These are phyloP conservation scores for Nymphalis polychloros DNA, from an alignment of 2,888 invertebrate genomes.

Conservation along the genomic window DNA sequence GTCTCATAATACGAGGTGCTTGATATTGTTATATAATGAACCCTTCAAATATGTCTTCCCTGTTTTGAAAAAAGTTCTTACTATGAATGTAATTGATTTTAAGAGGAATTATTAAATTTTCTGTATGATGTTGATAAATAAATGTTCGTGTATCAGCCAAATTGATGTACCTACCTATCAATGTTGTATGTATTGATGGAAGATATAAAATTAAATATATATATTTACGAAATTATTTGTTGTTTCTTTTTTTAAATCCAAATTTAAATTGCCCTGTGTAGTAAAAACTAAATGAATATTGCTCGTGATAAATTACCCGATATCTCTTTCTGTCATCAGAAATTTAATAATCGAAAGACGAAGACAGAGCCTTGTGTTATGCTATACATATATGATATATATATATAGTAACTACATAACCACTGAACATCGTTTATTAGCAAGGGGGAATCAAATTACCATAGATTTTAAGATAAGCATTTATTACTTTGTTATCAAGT, in stretches of 20 bases:
- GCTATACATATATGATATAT: too few relatives aligned
- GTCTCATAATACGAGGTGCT: slow-evolving; percentile 48
- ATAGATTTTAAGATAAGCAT: too few relatives aligned
- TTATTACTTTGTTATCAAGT: too few relatives aligned
- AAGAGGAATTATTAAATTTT: slow-evolving; percentile 28
- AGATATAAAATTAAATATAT: slow-evolving; percentile 82
- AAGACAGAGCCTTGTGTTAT: too few relatives aligned
- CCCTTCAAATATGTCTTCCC: slow-evolving; percentile 73
- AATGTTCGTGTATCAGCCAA: slow-evolving; percentile 53
- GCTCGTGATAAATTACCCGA: neutral
- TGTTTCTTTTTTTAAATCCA: slow-evolving; percentile 46
- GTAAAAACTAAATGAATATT: too few relatives aligned
- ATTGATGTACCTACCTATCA: slow-evolving; percentile 65
- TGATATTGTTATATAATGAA: slow-evolving; percentile 56
- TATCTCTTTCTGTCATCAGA: neutral
- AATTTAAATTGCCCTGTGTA: too few relatives aligned
- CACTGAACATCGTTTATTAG: too few relatives aligned
- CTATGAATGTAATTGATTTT: slow-evolving; percentile 29
- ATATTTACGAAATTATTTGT: slow-evolving; percentile 78
- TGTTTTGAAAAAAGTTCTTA: slow-evolving; percentile 39
- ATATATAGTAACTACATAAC: too few relatives aligned
- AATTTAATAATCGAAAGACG: too few relatives aligned
- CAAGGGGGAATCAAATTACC: too few relatives aligned
- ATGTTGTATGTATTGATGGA: slow-evolving; percentile 83
- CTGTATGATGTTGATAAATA: slow-evolving; percentile 44